Evolutionary conservation across 2,888 invertebrate genomes (phyloP), one percentile per base, ranked within the genome.

Genomic region (Watsonalla cultraria): DNA sequence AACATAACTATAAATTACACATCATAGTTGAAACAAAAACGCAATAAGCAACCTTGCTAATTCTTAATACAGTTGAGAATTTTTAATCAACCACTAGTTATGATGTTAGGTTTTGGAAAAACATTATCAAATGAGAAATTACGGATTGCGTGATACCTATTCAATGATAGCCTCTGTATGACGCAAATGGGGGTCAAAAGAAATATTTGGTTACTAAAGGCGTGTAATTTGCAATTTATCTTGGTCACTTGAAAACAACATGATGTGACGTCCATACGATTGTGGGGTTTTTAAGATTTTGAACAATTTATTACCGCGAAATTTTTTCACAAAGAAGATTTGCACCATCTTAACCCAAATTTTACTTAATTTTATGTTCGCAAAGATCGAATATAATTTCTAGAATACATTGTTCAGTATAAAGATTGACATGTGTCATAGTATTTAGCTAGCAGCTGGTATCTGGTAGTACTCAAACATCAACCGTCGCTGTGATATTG

Each of bases 111-210:
- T 8, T 33, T 33, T 33, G 11, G n/a, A 9, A 15, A 33, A 47
- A 11, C 33, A 33, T 47, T 47, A n/a, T 47, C 9, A 9, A 24
- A 24, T 8, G 7, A 48, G 37, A 47, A 48, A 48, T 48, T 37
- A 48, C 13, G 37, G 9, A 59, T 61, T 54, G 53, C 58, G 46
- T 56, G 54, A 68, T 63, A 24, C 24, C 24, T 24, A 24, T 55
- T 54, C 60, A 13, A 51, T 37, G 80, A 80, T 81, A 82, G 72
- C 78, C 78, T 78, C 57, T 66, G 58, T 66, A 71, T 82, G 80
- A 82, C 82, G 81, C 59, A 77, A 72, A 51, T 55, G 63, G 54
- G 68, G 81, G 76, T 82, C 76, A 77, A 58, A 46, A 51, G 60
- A 68, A 73, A 70, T 61, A 64, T 72, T 75, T 67, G 58, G 74